Evolutionary conservation across 2,888 invertebrate genomes (phyloP), one percentile per base, ranked within the genome.

Genomic region (Metopia argyrocephala): DNA sequence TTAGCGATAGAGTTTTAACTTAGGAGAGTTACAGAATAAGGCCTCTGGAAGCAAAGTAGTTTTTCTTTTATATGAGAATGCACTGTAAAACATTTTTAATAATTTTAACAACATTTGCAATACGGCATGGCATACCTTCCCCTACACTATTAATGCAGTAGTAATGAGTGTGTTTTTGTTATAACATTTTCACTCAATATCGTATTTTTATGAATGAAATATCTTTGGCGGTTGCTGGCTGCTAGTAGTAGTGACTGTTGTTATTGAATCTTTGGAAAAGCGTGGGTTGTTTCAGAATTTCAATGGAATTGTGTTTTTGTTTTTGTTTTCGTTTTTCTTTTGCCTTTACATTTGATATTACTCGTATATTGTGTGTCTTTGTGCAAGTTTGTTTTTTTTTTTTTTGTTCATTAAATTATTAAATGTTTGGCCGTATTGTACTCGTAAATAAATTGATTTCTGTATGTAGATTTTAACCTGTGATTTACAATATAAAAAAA

Each of bases 201-300:
- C n/a, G n/a, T n/a, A 56, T 56, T 27, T 56, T 73, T 73, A 78
- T 78, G 78, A 78, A 78, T 78, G 78, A 78, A 78, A 54, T n/a
- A 48, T 69, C 15, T 62, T 27, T 23, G 48, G 9, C 46, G 38
- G 12, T 18, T 45, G 0, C 18, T 61, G 57, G 31, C 31, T 38
- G 12, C 15, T 38, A 15, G 3, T 31, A n/a, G 31, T 9, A 9
- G 38, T 2, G 9, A 1, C 1, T 38, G 25, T 56, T 64, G 45
- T 25, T 20, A 15, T 31, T 27, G 61, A 56, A 27, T 23, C 23
- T 57, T 2, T 12, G 3, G 69, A 23, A 38, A 62, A 46, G 71
- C 57, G 78, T 78, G 71, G 78, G 78, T 61, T 73, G 76, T 46
- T 59, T 71, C 12, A 21, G 50, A 48, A 48, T 54, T 46, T 54